A percentile compares a stretch with the other conserved stretches of the same genome.
Evolutionary conservation across 2,888 invertebrate species (phyloP).

Genomic region (Cacoxenus indagator): DNA sequence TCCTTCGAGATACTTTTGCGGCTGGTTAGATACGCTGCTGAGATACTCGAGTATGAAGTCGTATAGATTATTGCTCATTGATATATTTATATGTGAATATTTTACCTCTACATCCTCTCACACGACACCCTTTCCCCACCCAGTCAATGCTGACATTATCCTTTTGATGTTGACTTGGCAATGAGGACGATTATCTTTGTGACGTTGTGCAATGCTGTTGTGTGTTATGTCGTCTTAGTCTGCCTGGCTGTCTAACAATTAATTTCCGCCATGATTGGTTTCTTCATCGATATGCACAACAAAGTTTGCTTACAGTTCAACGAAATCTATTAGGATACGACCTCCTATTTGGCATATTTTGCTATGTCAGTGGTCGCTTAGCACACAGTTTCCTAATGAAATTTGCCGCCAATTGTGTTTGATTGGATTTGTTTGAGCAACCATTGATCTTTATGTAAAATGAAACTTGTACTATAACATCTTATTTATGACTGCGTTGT

Average conservation of each 20-base stretch:
- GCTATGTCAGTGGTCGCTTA: neutral
- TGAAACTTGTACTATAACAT: no score
- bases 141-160: neutral
- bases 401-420: neutral
- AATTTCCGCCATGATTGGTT: neutral
- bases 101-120: neutral
- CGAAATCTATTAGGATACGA: neutral
- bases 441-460: no score
- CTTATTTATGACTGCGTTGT: no score
- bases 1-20: neutral
- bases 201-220: neutral
- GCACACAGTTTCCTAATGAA: neutral
- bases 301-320: neutral
- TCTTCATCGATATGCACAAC: neutral
- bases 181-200: neutral
- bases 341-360: neutral
- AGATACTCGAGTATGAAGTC: neutral
- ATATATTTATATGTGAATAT: neutral
- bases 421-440: neutral
- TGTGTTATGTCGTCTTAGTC: neutral
- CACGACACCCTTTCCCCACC: neutral
- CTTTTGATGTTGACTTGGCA: constrained; percentile 5
- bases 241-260: neutral
- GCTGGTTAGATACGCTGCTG: neutral
- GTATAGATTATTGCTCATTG: neutral